phyloP scores from a whole-genome alignment of 2,888 invertebrate genomes.

The Campoplex nolae region DNA sequence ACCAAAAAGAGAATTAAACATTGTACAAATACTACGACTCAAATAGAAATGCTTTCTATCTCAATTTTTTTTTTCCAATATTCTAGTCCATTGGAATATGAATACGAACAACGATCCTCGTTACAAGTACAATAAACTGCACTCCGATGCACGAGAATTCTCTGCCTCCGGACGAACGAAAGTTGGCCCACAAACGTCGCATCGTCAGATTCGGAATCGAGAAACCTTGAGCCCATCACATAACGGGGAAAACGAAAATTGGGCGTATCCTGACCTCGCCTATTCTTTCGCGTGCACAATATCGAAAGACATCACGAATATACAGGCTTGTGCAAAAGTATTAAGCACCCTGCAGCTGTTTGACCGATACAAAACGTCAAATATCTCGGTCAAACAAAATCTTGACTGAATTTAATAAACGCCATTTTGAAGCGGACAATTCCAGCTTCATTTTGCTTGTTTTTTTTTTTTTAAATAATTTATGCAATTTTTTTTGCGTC shows the following conservation, averaged over 20 bases:
- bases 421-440: no score
- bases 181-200: constrained; percentile 38
- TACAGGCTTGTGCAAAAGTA: no score
- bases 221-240: constrained; percentile 42
- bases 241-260: constrained; percentile 40
- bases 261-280: constrained; percentile 48
- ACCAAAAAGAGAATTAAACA: no score
- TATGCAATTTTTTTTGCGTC: no score
- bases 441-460: no score
- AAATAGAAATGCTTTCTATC: neutral
- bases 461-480: no score
- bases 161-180: constrained; percentile 33
- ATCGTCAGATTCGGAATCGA: constrained; percentile 39
- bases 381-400: no score
- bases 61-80: neutral
- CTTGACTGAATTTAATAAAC: no score
- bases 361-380: no score
- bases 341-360: no score
- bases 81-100: neutral
- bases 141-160: neutral
- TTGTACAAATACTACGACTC: no score
- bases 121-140: neutral
- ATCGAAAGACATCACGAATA: constrained; percentile 44
- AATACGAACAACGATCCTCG: neutral
- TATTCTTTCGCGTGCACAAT: constrained; percentile 44